Evolutionary conservation across 2,113 vertebrate genomes (phyloP), one percentile per base, ranked within the genome.

Genomic region (Eleginops maclovinus): DNA sequence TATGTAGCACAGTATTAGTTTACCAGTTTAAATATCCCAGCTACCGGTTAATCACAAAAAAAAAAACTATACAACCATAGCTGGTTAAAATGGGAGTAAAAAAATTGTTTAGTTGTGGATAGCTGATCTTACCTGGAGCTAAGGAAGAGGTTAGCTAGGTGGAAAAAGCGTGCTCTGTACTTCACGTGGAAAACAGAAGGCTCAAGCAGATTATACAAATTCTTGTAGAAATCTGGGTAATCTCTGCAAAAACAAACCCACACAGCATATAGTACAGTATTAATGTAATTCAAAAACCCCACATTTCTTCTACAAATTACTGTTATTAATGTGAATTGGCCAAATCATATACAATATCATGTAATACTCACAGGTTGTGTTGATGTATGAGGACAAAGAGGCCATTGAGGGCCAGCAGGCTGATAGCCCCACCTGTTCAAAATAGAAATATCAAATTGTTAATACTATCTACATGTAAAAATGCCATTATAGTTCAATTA

Each of bases 171-270:
- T 0, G 97, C 97, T 49, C 95, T 94, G 91, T 98, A 99, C 86
- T 97, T 99, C 56, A 96, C 96, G 0, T 99, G 97, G 75, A 98
- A 98, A 56, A 99, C 26, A 0, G 97, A 97, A 0, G 97, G 96
- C 12, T 99, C 96, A 24, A 99, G 89, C 3, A 99, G 96, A 51
- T 90, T 96, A 71, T 99, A 99, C 24, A 99, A 88, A 77, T 99
- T 99, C 63, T 90, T 95, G 87, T 99, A 99, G 83, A 99, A 99
- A 70, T 98, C 96, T 0, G 98, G 98, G 68, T 99, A 99, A 67
- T 99, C 97, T 77, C 98, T 99, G 82, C 24, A 77, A 73, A 63
- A 4, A 77, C 1, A 63, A 3, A 69, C 15, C 72, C 4, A 73
- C 5, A 44, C 0, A 36, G 13, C 10, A 55, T 10, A 51, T 11